Conservation (phyloP, 1,140 invertebrate genomes). For the Condylostylus longicornis region DNA sequence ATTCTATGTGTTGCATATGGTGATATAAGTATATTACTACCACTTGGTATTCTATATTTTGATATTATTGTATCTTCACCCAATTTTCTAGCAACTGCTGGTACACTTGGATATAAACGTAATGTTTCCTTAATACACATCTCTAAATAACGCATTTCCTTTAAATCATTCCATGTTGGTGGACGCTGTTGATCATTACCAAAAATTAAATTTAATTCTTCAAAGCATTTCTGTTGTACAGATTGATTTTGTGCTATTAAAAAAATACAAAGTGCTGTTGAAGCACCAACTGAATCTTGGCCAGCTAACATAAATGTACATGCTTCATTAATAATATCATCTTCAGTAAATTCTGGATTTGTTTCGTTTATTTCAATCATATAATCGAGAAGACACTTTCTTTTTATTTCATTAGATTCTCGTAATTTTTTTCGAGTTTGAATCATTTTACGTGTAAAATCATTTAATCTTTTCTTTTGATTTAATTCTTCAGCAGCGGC, state of each 20-base stretch:
- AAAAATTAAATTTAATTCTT: constrained; percentile 46
- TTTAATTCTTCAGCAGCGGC: constrained; percentile 38
- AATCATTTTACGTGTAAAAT: constrained; percentile 39
- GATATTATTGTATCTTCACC: constrained; percentile 39
- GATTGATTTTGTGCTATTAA: constrained; percentile 42
- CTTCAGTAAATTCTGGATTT: constrained; percentile 42
- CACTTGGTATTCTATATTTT: constrained; percentile 28
- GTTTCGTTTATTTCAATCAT: constrained; percentile 46
- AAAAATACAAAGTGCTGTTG: constrained; percentile 42
- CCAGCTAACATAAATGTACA: constrained; percentile 65
- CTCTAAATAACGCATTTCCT: constrained; percentile 47
- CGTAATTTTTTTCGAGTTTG: constrained; percentile 21
- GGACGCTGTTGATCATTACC: constrained; percentile 26
- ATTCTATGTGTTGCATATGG: constrained; percentile 50
- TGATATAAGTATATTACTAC: constrained; percentile 32
- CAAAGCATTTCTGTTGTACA: constrained; percentile 41
- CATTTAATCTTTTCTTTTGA: constrained; percentile 43
- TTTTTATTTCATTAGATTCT: constrained; percentile 12
- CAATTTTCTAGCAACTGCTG: constrained; percentile 41
- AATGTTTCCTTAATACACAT: constrained; percentile 50
- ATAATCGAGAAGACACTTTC: constrained; percentile 40
- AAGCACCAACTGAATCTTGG: constrained; percentile 57
- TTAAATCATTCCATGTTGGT: constrained; percentile 41
- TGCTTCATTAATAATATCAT: constrained; percentile 53
- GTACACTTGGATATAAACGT: constrained; percentile 53